Conservation (phyloP, 2,113 vertebrate species). For the Caloenas nicobarica region DNA sequence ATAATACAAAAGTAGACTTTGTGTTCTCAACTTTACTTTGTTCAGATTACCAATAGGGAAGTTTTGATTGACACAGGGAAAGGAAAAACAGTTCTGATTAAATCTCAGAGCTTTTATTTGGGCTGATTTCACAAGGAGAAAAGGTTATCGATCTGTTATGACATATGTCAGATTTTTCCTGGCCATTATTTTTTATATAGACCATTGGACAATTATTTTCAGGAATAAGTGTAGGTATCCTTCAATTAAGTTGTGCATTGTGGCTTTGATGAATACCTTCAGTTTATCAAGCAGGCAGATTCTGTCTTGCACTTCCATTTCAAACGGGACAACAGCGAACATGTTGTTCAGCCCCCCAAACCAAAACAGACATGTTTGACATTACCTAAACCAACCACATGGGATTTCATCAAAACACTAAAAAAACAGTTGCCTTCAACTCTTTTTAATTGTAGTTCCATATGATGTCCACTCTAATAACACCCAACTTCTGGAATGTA, state of each 20-base stretch:
- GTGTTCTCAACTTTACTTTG: background rate
- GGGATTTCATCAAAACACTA: background rate
- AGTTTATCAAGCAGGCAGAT: background rate
- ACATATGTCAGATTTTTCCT: background rate
- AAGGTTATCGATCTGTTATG: background rate
- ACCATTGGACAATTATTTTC: background rate
- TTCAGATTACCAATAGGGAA: constrained; percentile 12
- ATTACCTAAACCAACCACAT: background rate
- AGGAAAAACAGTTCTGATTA: background rate
- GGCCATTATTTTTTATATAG: background rate
- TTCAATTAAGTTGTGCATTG: background rate
- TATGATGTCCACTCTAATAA: background rate
- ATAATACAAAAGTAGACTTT: constrained; percentile 36
- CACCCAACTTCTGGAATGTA: background rate
- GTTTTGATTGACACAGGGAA: constrained; percentile 5
- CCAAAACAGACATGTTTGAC: background rate
- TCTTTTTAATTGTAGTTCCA: background rate
- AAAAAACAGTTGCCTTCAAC: background rate
- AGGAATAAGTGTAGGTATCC: background rate
- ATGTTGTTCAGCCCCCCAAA: background rate
- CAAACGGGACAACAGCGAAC: background rate
- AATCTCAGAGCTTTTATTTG: background rate
- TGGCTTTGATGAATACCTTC: background rate
- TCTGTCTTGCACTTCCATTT: background rate
- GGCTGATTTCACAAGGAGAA: background rate